A percentile compares a stretch with the other conserved stretches of the same genome.
Evolutionary conservation across 2,797 vertebrate genomes (phyloP).

Genomic region (Heteromormyrus szaboi): DNA sequence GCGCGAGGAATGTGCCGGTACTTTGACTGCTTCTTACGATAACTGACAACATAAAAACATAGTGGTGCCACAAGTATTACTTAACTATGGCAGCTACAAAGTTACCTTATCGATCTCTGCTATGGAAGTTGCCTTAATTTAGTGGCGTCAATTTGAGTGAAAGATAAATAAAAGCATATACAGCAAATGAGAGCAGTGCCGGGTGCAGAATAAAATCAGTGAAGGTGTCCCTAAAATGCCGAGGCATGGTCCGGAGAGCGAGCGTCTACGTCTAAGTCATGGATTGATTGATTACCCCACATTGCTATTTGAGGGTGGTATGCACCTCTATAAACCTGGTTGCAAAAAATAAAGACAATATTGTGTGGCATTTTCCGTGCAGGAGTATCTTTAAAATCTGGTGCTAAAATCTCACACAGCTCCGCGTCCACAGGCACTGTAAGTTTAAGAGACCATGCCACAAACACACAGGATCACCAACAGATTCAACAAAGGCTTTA

Average conservation of each 20-base stretch:
- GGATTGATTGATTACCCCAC: not conserved
- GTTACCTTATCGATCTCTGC: not conserved
- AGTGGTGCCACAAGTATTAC: not conserved
- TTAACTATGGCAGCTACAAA: not conserved
- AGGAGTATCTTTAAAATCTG: not conserved
- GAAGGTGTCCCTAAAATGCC: not conserved
- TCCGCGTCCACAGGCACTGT: not conserved
- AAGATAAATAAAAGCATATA: not conserved
- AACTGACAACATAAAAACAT: not conserved
- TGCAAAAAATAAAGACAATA: not conserved
- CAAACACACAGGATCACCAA: conserved; percentile 6
- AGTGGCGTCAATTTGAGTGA: not conserved
- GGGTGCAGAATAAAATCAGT: not conserved
- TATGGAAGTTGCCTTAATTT: not conserved
- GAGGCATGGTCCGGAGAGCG: not conserved
- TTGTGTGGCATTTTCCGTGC: not conserved
- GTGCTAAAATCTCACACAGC: not conserved
- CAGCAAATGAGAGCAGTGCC: not conserved
- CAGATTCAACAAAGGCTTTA: conserved; percentile 58
- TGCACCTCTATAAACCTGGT: not conserved
- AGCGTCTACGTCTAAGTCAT: not conserved
- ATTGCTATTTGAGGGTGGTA: not conserved
- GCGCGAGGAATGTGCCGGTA: not conserved
- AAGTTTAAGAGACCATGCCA: not conserved
- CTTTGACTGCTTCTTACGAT: not conserved